These are phyloP conservation scores for Tetrao urogallus DNA, from an alignment of 2,113 vertebrate species.

Conservation along the genomic window DNA sequence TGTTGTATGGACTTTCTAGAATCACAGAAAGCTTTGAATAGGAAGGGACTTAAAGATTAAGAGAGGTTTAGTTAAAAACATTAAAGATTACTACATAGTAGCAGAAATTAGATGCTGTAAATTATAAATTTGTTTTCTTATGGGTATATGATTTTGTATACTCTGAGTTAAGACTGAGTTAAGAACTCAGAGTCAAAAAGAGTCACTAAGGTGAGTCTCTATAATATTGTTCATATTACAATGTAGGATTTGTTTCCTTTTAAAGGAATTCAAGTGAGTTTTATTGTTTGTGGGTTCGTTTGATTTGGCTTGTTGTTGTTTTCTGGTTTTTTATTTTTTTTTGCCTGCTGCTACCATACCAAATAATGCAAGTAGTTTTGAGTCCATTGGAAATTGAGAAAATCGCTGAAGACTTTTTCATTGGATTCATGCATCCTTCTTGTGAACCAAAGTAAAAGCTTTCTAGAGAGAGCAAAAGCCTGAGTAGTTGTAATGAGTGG, in stretches of 20 bases:
- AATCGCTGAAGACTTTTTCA: background rate
- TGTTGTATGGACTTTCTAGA: background rate
- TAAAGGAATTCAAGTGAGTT: background rate
- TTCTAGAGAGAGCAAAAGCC: background rate
- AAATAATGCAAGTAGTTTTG: background rate
- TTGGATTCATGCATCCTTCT: rapidly evolving
- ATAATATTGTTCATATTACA: rapidly evolving
- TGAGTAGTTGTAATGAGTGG: background rate
- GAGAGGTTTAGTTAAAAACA: background rate
- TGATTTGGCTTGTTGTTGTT: background rate
- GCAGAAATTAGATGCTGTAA: background rate
- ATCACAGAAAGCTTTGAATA: background rate
- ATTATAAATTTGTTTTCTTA: background rate
- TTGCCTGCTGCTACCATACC: background rate
- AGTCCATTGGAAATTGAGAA: background rate
- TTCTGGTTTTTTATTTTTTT: background rate
- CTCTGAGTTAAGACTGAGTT: background rate
- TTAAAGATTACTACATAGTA: background rate
- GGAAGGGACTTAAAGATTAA: background rate
- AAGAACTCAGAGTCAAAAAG: background rate
- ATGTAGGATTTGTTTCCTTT: rapidly evolving
- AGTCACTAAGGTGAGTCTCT: background rate
- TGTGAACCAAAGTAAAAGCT: background rate
- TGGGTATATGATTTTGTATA: background rate
- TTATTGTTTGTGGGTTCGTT: background rate